Conservation (phyloP, 2,797 vertebrate genomes). For the Galaxias olidus region DNA sequence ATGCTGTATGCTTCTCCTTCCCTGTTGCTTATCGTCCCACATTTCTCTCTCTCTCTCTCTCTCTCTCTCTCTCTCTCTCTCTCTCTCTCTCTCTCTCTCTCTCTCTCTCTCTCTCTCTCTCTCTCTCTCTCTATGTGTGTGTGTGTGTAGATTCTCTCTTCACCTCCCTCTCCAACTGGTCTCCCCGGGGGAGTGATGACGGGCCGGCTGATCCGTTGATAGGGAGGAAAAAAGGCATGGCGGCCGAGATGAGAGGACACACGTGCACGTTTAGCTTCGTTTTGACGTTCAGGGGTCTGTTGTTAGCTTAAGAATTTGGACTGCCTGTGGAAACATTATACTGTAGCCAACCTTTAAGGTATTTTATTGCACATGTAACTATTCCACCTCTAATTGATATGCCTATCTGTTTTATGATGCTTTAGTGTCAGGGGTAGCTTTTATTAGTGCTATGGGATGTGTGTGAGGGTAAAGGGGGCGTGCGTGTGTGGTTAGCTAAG, state of each 20-base stretch:
- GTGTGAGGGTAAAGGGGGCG: no score
- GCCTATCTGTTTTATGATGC: no score
- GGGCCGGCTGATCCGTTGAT: conserved; percentile 49
- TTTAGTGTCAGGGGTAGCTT: no score
- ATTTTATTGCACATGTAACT: no score
- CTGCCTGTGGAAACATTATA: no score
- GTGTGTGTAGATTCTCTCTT: conserved; percentile 30
- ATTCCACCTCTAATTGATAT: no score
- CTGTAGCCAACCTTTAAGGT: no score
- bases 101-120: conserved; percentile 57
- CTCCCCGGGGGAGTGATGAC: conserved; percentile 26
- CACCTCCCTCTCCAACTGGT: not conserved
- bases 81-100: conserved; percentile 38
- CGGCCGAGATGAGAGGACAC: conserved; percentile 26
- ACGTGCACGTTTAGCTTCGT: conserved; percentile 18
- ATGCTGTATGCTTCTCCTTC: not conserved
- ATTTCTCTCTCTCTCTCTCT: conserved; percentile 24
- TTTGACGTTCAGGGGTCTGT: not conserved
- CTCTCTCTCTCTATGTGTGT: no score
- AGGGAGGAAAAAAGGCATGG: conserved; percentile 14
- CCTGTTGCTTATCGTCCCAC: conserved; percentile 16
- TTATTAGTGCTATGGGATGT: no score
- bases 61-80: conserved; percentile 34
- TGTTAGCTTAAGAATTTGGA: no score
- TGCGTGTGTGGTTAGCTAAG: no score